Evolutionary conservation across 2,113 vertebrate genomes (phyloP).

Genomic region (Lycocorax pyrrhopterus): DNA sequence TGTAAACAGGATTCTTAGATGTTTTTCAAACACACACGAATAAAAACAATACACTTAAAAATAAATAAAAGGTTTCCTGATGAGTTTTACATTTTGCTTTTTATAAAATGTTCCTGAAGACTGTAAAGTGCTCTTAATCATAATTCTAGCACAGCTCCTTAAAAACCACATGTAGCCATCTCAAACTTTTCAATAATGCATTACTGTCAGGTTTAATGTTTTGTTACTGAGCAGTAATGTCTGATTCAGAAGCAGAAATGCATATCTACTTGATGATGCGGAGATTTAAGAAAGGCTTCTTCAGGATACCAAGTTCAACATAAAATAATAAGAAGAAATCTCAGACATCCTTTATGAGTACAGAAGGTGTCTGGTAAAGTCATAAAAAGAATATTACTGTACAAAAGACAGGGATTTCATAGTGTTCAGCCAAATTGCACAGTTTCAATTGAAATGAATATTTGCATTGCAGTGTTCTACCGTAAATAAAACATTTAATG

Average conservation of each 20-base stretch:
- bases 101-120: conserved; percentile 3
- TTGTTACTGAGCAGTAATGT: conserved; percentile 5
- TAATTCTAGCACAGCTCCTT: conserved; percentile 21
- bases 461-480: neutral
- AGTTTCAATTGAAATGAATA: neutral
- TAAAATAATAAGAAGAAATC: conserved; percentile 12
- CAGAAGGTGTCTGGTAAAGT: conserved; percentile 3
- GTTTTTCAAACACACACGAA: neutral
- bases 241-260: conserved; percentile 18
- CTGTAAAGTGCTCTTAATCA: conserved; percentile 10
- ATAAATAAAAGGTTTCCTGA: conserved; percentile 9
- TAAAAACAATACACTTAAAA: neutral
- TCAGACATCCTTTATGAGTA: neutral
- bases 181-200: conserved; percentile 31
- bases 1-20: neutral
- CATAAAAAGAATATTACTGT: neutral
- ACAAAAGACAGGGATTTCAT: neutral
- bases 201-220: conserved; percentile 6
- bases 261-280: neutral
- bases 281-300: neutral
- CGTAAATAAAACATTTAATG: neutral
- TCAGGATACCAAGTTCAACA: neutral
- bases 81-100: neutral
- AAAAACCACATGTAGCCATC: conserved; percentile 7
- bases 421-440: neutral